Evolutionary conservation across 2,888 invertebrate genomes (phyloP).

Genomic region (Thalpophila matura): DNA sequence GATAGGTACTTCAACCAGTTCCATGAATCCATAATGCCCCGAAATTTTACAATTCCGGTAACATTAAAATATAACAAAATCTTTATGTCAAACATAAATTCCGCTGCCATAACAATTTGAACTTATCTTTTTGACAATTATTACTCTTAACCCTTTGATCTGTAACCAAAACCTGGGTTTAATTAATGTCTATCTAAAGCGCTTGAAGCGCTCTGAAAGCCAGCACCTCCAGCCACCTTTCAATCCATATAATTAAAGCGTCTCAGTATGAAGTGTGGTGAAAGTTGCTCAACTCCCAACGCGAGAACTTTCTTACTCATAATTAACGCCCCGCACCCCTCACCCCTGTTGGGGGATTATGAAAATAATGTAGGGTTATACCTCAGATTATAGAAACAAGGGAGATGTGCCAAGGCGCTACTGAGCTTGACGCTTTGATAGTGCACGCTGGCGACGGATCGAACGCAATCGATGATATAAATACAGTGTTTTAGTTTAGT

Average conservation of each 20-base stretch:
- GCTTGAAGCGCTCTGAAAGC: neutral
- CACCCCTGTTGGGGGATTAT: slow-evolving; percentile 16
- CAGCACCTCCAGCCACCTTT: slow-evolving; percentile 14
- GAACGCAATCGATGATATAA: no score
- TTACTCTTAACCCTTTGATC: neutral
- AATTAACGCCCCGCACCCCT: slow-evolving; percentile 47
- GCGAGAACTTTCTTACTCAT: slow-evolving; percentile 55
- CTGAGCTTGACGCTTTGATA: no score
- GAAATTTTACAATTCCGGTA: no score
- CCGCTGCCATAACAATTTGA: no score
- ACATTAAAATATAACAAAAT: no score
- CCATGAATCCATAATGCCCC: no score
- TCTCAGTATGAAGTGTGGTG: slow-evolving; percentile 39
- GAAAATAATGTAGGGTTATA: slow-evolving; percentile 23
- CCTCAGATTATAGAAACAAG: no score
- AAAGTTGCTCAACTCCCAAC: slow-evolving; percentile 30
- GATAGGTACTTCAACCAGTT: no score
- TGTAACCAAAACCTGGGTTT: neutral
- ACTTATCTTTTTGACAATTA: slow-evolving; percentile 14
- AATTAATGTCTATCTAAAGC: slow-evolving; percentile 5
- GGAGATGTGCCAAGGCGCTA: no score
- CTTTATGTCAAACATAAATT: no score
- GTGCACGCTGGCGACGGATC: no score
- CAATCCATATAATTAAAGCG: slow-evolving; percentile 55
- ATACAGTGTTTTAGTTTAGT: no score